These are phyloP conservation scores for Accipiter cooperii DNA, from an alignment of 2,113 vertebrate genomes.

Conservation along the genomic window DNA sequence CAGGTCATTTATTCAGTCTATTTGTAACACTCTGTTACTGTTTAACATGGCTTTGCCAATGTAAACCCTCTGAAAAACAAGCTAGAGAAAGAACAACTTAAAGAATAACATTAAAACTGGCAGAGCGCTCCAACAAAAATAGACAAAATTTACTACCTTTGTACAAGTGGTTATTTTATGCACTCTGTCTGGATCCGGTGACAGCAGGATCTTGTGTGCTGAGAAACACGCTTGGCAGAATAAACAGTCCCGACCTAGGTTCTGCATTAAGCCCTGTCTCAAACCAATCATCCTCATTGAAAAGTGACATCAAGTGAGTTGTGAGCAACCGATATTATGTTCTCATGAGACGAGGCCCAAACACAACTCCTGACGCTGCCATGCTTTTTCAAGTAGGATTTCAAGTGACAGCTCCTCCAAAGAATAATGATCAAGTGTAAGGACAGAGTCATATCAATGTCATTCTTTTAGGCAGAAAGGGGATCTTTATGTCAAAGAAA, in stretches of 20 bases:
- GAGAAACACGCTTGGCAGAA: not conserved
- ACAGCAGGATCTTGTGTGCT: not conserved
- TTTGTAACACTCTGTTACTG: not conserved
- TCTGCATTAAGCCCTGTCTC: not conserved
- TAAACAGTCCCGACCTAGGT: not conserved
- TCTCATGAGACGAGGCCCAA: not conserved
- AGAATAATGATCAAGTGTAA: not conserved
- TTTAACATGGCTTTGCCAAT: not conserved
- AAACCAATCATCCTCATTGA: not conserved
- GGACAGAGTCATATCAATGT: not conserved
- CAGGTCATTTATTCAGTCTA: not conserved
- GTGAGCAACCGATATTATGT: not conserved
- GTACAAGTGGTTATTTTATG: not conserved
- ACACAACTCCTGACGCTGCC: not conserved
- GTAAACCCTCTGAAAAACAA: not conserved
- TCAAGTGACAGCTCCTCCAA: slow-evolving; percentile 18
- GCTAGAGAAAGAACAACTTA: not conserved
- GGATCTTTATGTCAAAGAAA: slow-evolving; percentile 23
- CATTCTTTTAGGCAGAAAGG: not conserved
- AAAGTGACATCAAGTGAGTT: not conserved
- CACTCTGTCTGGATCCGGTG: fast-evolving
- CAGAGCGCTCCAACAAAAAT: not conserved
- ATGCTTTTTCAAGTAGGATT: not conserved
- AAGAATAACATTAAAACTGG: not conserved
- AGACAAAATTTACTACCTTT: not conserved